Percentiles rank a stretch among this genome's conserved stretches.
These are phyloP conservation scores for Microtus ochrogaster DNA, from an alignment of 2,113 vertebrate genomes.

Conservation along the genomic window DNA sequence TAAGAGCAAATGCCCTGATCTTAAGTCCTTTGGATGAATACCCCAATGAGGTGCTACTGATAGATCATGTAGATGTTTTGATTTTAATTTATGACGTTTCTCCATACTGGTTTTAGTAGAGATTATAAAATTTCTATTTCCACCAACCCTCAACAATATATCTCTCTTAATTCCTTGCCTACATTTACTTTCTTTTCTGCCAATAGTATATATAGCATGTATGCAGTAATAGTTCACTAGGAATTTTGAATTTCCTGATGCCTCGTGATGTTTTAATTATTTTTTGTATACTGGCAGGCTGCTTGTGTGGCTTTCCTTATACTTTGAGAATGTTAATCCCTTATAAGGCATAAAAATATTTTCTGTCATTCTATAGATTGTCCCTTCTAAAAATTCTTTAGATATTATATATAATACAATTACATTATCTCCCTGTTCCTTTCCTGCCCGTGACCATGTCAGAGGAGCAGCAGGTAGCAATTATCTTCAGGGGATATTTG, in stretches of 20 bases:
- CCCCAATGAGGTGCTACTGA: background rate
- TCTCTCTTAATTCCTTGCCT: background rate
- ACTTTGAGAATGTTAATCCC: background rate
- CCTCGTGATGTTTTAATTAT: background rate
- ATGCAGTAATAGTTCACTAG: background rate
- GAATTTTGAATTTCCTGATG: background rate
- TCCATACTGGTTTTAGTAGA: background rate
- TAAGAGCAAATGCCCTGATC: background rate
- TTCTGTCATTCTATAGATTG: background rate
- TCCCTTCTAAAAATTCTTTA: background rate
- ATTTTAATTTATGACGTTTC: background rate
- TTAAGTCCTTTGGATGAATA: background rate
- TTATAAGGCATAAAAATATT: background rate
- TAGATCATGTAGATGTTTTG: background rate
- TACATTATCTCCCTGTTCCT: background rate
- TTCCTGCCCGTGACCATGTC: background rate
- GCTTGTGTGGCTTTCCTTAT: background rate
- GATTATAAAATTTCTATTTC: background rate
- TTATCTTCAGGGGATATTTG: background rate
- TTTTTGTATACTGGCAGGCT: background rate
- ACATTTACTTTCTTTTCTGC: background rate
- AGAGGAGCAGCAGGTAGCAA: background rate
- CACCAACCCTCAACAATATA: background rate
- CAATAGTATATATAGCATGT: background rate
- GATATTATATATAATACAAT: background rate